phyloP scores from a whole-genome alignment of 2,888 invertebrate genomes.

The Carabus problematicus region DNA sequence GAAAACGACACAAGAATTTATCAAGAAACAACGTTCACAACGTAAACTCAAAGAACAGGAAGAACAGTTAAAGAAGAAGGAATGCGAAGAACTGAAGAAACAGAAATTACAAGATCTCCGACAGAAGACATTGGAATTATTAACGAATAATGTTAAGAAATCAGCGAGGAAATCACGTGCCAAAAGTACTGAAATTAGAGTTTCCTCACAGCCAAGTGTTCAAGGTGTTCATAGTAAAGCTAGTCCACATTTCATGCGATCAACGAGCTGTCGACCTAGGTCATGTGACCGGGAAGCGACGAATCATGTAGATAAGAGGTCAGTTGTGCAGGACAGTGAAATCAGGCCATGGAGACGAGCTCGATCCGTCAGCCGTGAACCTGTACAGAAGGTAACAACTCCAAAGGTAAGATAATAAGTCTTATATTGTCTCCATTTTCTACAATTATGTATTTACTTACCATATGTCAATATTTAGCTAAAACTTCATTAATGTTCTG shows the following conservation, averaged over 20 bases:
- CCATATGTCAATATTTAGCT: too few species aligned
- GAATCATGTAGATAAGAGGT: not conserved
- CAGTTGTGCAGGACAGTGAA: not conserved
- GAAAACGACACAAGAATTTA: conserved; percentile 63
- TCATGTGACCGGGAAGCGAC: conserved; percentile 25
- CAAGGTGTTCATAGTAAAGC: conserved; percentile 26
- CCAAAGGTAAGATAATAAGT: too few species aligned
- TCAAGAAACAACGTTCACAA: conserved; percentile 64
- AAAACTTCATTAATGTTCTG: not conserved
- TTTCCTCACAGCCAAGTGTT: conserved; percentile 27
- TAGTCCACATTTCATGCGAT: not conserved
- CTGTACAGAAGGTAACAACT: conserved; percentile 25
- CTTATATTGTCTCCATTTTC: too few species aligned
- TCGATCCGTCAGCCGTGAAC: conserved; percentile 31
- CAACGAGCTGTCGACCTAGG: conserved; percentile 12
- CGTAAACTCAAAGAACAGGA: conserved; percentile 57
- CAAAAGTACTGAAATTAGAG: conserved; percentile 23
- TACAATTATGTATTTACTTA: too few species aligned
- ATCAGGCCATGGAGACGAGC: conserved; percentile 8
- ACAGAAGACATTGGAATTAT: conserved; percentile 58
- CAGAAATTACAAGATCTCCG: conserved; percentile 60
- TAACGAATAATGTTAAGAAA: conserved; percentile 44
- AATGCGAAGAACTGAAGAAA: conserved; percentile 57
- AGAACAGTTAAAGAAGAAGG: conserved; percentile 50
- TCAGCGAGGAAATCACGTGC: conserved; percentile 38